Base-by-base conservation (phyloP, 2,797 vertebrate genomes). In the Odontamblyopus lacepedii region DNA sequence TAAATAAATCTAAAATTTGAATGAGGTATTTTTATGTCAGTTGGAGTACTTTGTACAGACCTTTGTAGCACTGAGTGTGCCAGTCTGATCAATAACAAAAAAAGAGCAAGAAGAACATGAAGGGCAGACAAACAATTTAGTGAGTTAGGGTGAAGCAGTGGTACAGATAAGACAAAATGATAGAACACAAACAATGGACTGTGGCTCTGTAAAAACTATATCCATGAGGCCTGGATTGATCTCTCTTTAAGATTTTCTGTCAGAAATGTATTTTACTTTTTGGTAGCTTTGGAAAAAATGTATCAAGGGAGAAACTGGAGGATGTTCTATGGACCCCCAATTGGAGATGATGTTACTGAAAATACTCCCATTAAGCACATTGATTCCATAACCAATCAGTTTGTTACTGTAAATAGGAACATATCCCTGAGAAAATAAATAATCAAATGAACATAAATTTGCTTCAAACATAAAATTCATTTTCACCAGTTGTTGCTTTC, bases 21-120 rank as follows among this genome's bases (percentile, higher is more conserved):
- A 53, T 16, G 63, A 48, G 61, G 48, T 86, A 83, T 90, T 87
- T 90, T 35, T 82, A 87, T 88, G 78, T 89, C 83, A 85, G 78
- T 83, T 53, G 51, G 75, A 79, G 73, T 72, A 74, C 70, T 83
- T 82, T 62, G 71, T 77, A 62, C 65, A 59, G 73, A 9, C 44
- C 19, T 74, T 71, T 65, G 69, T 82, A 68, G 79, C 74, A 44
- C 69, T 50, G 70, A 38, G 70, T 48, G 70, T 77, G 80, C 59
- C 79, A 73, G 72, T 83, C 73, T 80, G 78, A 87, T 85, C 75
- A 71, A 69, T 35, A 84, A 77, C 30, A 70, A 62, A 75, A 74
- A 78, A 71, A 50, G 35, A 41, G 35, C 8, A 26, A 50, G 63
- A 29, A 65, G 63, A 48, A 65, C 63, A 27, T 65, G 63, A 51